Evolutionary conservation across 2,888 invertebrate species (phyloP), one percentile per base, ranked within the genome.

Genomic region (Platynereis dumerilii): DNA sequence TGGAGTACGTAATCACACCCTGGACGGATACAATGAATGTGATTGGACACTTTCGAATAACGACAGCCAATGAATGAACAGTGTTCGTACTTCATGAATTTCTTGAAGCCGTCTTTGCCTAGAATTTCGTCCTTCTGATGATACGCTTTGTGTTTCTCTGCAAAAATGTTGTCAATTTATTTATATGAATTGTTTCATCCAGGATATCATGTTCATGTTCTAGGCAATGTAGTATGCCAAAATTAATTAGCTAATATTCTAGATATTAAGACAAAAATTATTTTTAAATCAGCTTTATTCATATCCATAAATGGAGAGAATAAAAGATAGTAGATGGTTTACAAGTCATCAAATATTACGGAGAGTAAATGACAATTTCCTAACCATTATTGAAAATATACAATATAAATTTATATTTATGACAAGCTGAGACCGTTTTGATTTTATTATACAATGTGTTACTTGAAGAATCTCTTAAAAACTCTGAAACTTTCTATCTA

Each of bases 141-240:
- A 83, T 97, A 97, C 1, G 95, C 92, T 85, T 97, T 98, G 88
- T 98, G 98, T 86, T 98, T 98, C 86, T 98, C 97, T 96, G 87
- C 22, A 86, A 60, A 42, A 28, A 12, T 17, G 29, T 53, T 42
- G 17, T 10, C 42, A 42, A 42, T 42, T 42, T 42, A 42, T 17
- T 42, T 12, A 42, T 12, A 12, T 42, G 12, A 42, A 42, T 42
- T 42, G 10, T 42, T 42, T 42, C 17, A 12, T 42, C 42, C 17
- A 42, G 17, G 42, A 42, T 42, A 42, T 42, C 17, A 42, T 10
- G 42, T 17, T n/a, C n/a, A n/a, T n/a, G n/a, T n/a, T n/a, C n/a
- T n/a, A n/a, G n/a, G n/a, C n/a, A n/a, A n/a, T n/a, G n/a, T n/a
- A n/a, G n/a, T n/a, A n/a, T n/a, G n/a, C n/a, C n/a, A n/a, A n/a